These are phyloP conservation scores for Drosophila nigritarsus DNA, from an alignment of 2,888 invertebrate species.

Conservation along the genomic window DNA sequence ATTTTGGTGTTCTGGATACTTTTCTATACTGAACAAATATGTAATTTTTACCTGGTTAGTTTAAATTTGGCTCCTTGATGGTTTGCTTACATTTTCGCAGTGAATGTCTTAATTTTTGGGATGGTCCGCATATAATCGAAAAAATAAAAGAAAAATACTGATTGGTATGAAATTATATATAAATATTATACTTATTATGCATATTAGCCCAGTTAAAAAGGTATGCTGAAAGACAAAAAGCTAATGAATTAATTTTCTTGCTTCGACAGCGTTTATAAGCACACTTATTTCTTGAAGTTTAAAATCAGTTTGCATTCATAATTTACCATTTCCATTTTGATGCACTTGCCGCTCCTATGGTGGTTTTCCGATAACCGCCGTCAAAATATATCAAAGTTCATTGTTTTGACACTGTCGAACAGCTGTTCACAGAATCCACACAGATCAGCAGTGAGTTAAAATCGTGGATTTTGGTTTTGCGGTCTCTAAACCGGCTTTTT, in stretches of 20 bases:
- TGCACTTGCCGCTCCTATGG: not conserved
- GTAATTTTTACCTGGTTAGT: not conserved
- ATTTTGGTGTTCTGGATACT: not conserved
- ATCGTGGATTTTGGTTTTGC: not conserved
- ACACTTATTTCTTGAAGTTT: too few relatives aligned
- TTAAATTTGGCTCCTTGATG: not conserved
- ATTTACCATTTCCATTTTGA: not conserved
- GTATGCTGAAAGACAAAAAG: not conserved
- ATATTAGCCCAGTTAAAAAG: too few relatives aligned
- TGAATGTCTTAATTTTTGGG: not conserved
- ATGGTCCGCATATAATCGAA: too few relatives aligned
- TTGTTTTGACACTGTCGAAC: not conserved
- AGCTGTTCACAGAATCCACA: not conserved
- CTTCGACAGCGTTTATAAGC: not conserved
- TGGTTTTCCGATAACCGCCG: not conserved
- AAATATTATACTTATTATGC: too few relatives aligned
- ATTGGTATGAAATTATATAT: too few relatives aligned
- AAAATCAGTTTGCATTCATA: not conserved
- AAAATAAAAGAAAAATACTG: too few relatives aligned
- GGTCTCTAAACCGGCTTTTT: not conserved
- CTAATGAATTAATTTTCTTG: not conserved
- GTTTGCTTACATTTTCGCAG: not conserved
- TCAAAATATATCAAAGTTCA: not conserved
- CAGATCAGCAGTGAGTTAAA: not conserved
- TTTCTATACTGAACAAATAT: not conserved